Evolutionary conservation across 2,888 invertebrate genomes (phyloP).

Genomic region (Mallateleia sp.): DNA sequence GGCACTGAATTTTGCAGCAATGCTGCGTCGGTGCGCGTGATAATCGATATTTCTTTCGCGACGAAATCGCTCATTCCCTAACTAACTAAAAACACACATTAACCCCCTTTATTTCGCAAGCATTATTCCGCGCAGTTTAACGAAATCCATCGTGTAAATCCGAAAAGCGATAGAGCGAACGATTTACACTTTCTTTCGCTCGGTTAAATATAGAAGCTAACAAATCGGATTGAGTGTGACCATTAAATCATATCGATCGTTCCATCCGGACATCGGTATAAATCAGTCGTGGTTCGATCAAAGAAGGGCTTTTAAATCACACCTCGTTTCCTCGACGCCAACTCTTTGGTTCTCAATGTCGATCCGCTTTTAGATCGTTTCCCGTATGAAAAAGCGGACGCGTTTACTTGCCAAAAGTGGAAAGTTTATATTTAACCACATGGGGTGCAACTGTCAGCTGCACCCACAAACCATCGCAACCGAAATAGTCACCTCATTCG

Average conservation of each 20-base stretch:
- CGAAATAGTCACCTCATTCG: constrained; percentile 69
- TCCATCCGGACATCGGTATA: background rate
- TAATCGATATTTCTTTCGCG: constrained; percentile 76
- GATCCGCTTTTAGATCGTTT: constrained; percentile 35
- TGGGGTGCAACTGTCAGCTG: constrained; percentile 76
- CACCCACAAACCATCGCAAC: constrained; percentile 74
- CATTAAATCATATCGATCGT: background rate
- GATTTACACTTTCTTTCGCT: background rate
- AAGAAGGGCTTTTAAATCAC: constrained; percentile 38
- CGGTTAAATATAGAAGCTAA: background rate
- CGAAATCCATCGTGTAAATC: background rate
- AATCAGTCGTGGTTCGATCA: background rate
- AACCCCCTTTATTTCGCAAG: constrained; percentile 25
- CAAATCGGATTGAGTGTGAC: background rate
- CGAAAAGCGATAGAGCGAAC: background rate
- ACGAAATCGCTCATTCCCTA: constrained; percentile 59
- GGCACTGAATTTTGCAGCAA: constrained; percentile 70
- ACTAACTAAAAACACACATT: constrained; percentile 45
- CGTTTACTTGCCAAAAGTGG: constrained; percentile 65
- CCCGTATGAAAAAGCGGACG: constrained; percentile 21
- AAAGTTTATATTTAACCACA: constrained; percentile 79
- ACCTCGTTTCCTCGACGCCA: constrained; percentile 23
- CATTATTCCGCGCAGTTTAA: constrained; percentile 18
- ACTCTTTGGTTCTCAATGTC: constrained; percentile 22
- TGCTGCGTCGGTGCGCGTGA: constrained; percentile 61